Conservation (phyloP, 2,113 vertebrate species). For the Rhegmatorhina hoffmannsi region DNA sequence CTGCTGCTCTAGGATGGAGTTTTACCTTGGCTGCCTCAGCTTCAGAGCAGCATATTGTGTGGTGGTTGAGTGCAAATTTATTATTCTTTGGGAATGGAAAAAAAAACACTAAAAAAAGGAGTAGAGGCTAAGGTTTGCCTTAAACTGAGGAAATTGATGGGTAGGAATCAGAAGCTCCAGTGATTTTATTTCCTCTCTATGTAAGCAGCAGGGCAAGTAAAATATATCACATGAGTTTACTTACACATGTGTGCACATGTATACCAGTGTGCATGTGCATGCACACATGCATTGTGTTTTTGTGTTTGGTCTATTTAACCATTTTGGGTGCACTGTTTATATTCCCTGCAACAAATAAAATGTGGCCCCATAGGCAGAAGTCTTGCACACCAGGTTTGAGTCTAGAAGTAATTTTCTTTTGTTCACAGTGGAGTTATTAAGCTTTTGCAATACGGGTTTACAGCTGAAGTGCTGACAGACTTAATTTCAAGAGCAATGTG, state of each 20-base stretch:
- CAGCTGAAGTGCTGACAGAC: conserved; percentile 45
- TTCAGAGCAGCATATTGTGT: background rate
- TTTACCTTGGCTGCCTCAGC: background rate
- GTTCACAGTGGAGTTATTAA: conserved; percentile 69
- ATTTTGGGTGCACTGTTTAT: background rate
- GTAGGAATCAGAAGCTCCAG: background rate
- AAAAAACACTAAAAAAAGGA: background rate
- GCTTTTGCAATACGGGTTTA: conserved; percentile 40
- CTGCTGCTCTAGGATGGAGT: background rate
- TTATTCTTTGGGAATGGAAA: background rate
- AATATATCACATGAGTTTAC: background rate
- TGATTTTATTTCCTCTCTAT: background rate
- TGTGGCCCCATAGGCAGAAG: background rate
- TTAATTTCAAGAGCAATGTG: conserved; percentile 29
- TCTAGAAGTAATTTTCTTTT: conserved; percentile 76
- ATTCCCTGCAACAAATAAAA: background rate
- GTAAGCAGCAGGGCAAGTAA: background rate
- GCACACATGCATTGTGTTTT: rapidly evolving
- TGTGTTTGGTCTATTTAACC: background rate
- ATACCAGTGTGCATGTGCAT: background rate
- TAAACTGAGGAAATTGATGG: background rate
- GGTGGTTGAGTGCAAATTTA: background rate
- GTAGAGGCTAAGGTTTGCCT: background rate
- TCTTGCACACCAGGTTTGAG: conserved; percentile 38
- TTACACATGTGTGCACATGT: rapidly evolving